Conservation (phyloP, 2,888 invertebrate species). For the Cylloceria caligata region DNA sequence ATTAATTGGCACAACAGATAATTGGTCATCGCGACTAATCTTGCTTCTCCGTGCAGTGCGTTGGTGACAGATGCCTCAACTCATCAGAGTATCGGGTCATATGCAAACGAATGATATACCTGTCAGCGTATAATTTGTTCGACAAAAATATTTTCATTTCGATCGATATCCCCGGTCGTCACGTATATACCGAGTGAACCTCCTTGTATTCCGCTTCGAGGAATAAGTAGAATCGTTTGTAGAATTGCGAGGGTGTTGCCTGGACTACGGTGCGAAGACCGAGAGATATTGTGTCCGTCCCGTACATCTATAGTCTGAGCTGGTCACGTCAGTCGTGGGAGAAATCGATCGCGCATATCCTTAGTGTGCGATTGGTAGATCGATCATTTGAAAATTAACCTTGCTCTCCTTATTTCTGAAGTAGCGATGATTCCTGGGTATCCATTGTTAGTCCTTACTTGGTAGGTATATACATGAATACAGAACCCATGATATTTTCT, state of each 20-base stretch:
- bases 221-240: constrained; percentile 48
- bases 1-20: too few species aligned
- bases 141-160: constrained; percentile 9
- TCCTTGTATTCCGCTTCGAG: constrained; percentile 25
- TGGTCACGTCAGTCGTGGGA: constrained; percentile 29
- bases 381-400: constrained; percentile 68
- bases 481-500: constrained; percentile 35
- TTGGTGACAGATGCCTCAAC: background rate
- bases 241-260: constrained; percentile 78
- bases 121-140: background rate
- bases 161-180: constrained; percentile 11
- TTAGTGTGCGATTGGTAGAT: constrained; percentile 63
- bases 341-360: constrained; percentile 59
- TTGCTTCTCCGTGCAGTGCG: too few species aligned
- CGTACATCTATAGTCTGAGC: constrained; percentile 51
- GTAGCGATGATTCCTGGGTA: constrained; percentile 58
- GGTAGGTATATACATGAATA: constrained; percentile 12
- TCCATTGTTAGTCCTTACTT: constrained; percentile 56
- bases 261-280: constrained; percentile 75
- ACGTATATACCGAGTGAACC: constrained; percentile 40
- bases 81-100: background rate
- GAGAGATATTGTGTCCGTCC: constrained; percentile 58
- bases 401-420: constrained; percentile 50
- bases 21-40: too few species aligned
- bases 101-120: background rate